Evolutionary conservation across 2,797 vertebrate genomes (phyloP), one percentile per base, ranked within the genome.

Genomic region (Esox masquinongy): DNA sequence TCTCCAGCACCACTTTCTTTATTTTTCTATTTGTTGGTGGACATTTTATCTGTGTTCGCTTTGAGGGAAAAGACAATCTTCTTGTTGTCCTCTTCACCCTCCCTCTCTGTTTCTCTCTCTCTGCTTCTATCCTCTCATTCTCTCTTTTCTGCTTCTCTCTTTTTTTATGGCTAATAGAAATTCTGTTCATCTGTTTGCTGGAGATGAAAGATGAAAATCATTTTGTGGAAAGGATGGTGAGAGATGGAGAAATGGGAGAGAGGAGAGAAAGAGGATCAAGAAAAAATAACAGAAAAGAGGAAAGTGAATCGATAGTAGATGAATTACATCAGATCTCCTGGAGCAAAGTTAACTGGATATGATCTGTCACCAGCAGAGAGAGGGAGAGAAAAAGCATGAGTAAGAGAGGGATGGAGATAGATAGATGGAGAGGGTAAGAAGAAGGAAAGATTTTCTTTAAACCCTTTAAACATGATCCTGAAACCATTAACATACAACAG

Each of bases 311-410:
- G 80, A 94, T 94, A 89, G 83, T 77, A 90, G 87, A 92, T 92
- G 89, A 93, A 94, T 93, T 91, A 93, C 89, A 93, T 93, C 88
- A 91, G 82, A 90, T 87, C 77, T 90, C 90, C 88, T 91, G 89
- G 88, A 94, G 93, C 93, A 94, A 94, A 92, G 93, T 94, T 93
- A 94, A 93, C 88, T 91, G 93, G 90, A 93, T 91, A 91, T 92
- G 92, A 92, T 93, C 93, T 93, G 85, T 92, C 88, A 91, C 78
- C 76, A 84, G 86, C 86, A 83, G 86, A 83, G 84, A 39, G 8
- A 34, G 73, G 0, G 73, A 79, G 82, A 80, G 73, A 74, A 78
- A 84, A 75, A 39, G 12, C 15, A 12, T 2, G 36, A 26, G 4
- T n/a, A 36, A 31, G 64, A 31, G 6, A 66, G 53, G 73, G 74